A percentile compares a stretch with the other conserved stretches of the same genome.
These are phyloP conservation scores for Ptychobarbus kaznakovi DNA, from an alignment of 2,797 vertebrate genomes.

Conservation along the genomic window DNA sequence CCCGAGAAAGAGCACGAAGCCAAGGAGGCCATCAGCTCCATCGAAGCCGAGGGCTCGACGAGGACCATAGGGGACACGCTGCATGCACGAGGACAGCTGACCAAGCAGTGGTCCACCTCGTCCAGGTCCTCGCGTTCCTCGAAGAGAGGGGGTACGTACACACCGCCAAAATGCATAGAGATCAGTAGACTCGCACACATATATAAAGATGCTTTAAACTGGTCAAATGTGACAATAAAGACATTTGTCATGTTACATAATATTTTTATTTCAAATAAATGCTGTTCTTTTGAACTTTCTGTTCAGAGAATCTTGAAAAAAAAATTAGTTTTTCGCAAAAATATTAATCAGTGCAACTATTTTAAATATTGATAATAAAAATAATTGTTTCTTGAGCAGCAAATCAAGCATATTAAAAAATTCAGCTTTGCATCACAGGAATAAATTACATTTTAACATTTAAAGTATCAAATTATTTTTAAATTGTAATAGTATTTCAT, in stretches of 20 bases:
- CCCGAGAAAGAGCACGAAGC: slow-evolving; percentile 76
- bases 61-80: slow-evolving; percentile 72
- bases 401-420: neutral
- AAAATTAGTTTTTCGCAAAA: too few species aligned
- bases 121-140: slow-evolving; percentile 95
- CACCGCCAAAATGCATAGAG: neutral
- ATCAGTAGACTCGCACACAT: neutral
- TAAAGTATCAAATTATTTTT: too few species aligned
- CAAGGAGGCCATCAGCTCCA: slow-evolving; percentile 75
- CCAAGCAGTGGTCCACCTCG: slow-evolving; percentile 97
- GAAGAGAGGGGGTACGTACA: slow-evolving; percentile 87
- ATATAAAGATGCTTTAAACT: neutral
- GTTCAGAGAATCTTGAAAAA: too few species aligned
- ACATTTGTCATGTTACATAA: too few species aligned
- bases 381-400: neutral
- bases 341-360: neutral
- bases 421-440: too few species aligned
- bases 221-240: too few species aligned
- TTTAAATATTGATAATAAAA: neutral
- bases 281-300: too few species aligned
- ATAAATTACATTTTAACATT: too few species aligned
- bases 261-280: too few species aligned
- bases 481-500: too few species aligned
- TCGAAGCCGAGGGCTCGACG: slow-evolving; percentile 74
- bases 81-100: slow-evolving; percentile 84